phyloP scores from a whole-genome alignment of 2,888 invertebrate genomes.

The Drosophila merina region DNA sequence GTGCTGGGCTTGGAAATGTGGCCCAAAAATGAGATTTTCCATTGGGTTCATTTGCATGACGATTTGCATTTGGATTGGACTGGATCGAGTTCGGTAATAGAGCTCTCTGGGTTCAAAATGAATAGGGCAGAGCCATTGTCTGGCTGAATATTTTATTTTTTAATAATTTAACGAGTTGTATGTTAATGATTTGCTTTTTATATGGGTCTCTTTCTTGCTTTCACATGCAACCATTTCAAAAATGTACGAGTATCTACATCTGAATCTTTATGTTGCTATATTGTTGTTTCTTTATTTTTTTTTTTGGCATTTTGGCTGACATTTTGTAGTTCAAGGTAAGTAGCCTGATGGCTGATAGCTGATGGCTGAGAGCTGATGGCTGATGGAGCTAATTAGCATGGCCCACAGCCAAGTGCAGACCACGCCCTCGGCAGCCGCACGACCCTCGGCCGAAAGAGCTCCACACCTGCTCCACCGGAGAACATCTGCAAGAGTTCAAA shows the following conservation, averaged over 20 bases:
- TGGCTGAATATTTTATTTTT: constrained; percentile 36
- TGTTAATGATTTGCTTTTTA: constrained; percentile 43
- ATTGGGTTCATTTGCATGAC: constrained; percentile 50
- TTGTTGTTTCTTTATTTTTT: constrained; percentile 11
- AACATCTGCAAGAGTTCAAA: constrained; percentile 52
- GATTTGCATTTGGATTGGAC: constrained; percentile 45
- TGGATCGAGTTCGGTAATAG: constrained; percentile 27
- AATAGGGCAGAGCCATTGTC: constrained; percentile 8
- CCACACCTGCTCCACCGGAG: constrained; percentile 29
- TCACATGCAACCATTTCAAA: constrained; percentile 20
- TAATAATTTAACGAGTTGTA: constrained; percentile 64
- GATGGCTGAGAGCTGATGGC: constrained; percentile 10
- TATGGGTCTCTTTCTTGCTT: constrained; percentile 16
- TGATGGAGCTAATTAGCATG: constrained; percentile 50
- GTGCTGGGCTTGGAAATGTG: constrained; percentile 29
- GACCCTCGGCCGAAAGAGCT: constrained; percentile 2
- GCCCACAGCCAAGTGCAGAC: constrained; percentile 21
- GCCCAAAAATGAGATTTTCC: constrained; percentile 10
- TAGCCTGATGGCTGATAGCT: constrained; percentile 35
- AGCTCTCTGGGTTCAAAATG: constrained; percentile 11
- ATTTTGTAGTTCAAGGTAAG: constrained; percentile 77
- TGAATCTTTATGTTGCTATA: neutral
- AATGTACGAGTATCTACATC: constrained; percentile 4
- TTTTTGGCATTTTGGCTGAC: constrained; percentile 42
- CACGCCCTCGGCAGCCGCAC: constrained; percentile 6